Base-by-base conservation (phyloP, 1,140 invertebrate genomes). In the Drepana arcuata region DNA sequence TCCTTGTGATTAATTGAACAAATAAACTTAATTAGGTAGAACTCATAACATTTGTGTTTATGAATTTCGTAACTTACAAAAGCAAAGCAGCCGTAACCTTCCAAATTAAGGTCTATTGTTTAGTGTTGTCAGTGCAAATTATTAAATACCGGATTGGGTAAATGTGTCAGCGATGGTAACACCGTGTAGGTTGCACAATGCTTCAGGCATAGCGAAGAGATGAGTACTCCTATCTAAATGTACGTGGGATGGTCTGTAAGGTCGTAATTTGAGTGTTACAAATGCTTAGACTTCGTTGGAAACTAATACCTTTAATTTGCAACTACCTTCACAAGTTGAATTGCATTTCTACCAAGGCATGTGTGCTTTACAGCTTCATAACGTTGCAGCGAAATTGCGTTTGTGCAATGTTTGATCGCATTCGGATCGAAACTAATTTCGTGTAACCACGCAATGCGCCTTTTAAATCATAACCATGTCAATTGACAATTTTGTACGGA, bases 221-320 rank as follows among this genome's bases (percentile, higher is more conserved):
- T 77, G 71, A 71, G 59, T 70, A n/a, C 46, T 44, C 41, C 44
- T 35, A 29, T 48, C 45, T 40, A 27, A 42, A 31, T 34, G 15
- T 37, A 48, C 55, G 75, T 80, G 68, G 73, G 75, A 44, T 52
- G 67, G 41, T 49, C 61, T 54, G 61, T 66, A 68, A 77, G 73
- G 75, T 50, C 67, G 56, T 40, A 18, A 58, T 44, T 60, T 61
- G 64, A 78, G 69, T 75, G 58, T 54, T 66, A 66, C 60, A 57
- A 61, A 75, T 68, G 54, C 54, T 42, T 21, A 21, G 18, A 10
- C 24, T n/a, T n/a, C n/a, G n/a, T n/a, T n/a, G n/a, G n/a, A n/a
- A n/a, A n/a, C n/a, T n/a, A n/a, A n/a, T n/a, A n/a, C n/a, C n/a
- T n/a, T n/a, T n/a, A n/a, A n/a, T n/a, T n/a, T n/a, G n/a, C n/a